A percentile compares a stretch with the other conserved stretches of the same genome.
Conservation (phyloP, 2,797 vertebrate species). For the Artibeus lituratus region DNA sequence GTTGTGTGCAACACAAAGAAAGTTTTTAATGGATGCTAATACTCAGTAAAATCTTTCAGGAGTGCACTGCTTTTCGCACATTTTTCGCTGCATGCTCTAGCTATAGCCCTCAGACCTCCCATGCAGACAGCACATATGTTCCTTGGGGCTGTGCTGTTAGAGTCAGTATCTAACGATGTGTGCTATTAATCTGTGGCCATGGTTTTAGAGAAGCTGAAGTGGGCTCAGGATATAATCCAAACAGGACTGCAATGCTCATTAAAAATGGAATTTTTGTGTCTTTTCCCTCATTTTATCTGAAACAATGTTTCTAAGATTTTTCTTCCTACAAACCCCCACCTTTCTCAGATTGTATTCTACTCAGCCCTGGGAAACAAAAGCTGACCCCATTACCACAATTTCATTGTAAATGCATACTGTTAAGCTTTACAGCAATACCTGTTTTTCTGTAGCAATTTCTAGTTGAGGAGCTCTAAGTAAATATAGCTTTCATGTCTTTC, state of each 20-base stretch:
- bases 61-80: constrained; percentile 21
- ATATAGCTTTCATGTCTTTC: neutral
- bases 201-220: constrained; percentile 8
- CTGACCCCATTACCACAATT: neutral
- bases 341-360: constrained; percentile 39
- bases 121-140: constrained; percentile 57
- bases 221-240: constrained; percentile 14
- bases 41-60: constrained; percentile 47
- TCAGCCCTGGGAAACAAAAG: constrained; percentile 34
- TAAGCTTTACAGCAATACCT: constrained; percentile 12
- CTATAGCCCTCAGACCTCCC: constrained; percentile 53
- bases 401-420: neutral
- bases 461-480: constrained; percentile 22
- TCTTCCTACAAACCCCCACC: neutral
- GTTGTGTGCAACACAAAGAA: constrained; percentile 36
- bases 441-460: constrained; percentile 19
- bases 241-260: neutral
- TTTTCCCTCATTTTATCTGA: neutral
- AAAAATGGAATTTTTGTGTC: constrained; percentile 21
- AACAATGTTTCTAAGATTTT: constrained; percentile 28
- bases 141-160: constrained; percentile 21
- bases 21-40: constrained; percentile 51
- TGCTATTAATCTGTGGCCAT: constrained; percentile 46
- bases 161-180: constrained; percentile 49
- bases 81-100: constrained; percentile 49